These are phyloP conservation scores for Carcina quercana DNA, from an alignment of 2,888 invertebrate genomes.

Conservation along the genomic window DNA sequence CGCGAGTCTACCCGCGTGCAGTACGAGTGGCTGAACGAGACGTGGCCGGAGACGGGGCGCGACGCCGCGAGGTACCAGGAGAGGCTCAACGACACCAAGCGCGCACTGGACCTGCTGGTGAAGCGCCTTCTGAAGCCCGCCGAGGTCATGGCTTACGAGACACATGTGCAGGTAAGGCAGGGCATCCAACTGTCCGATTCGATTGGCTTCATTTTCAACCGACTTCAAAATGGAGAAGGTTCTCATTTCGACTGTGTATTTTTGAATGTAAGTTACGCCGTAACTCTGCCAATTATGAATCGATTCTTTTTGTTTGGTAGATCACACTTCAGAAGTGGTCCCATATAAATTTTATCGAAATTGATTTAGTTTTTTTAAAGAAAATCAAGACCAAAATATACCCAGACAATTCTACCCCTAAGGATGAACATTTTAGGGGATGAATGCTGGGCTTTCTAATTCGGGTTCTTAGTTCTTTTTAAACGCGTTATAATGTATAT, in stretches of 20 bases:
- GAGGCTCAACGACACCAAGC: conserved; percentile 80
- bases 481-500: no score
- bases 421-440: no score
- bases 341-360: no score
- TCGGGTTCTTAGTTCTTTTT: no score
- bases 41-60: conserved; percentile 68
- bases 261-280: no score
- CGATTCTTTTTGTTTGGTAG: no score
- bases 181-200: background rate
- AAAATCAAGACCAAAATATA: no score
- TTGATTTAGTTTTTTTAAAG: no score
- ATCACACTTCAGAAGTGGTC: no score
- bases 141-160: conserved; percentile 85
- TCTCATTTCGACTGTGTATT: background rate
- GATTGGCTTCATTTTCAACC: background rate
- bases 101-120: conserved; percentile 82
- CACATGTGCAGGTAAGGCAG: conserved; percentile 79
- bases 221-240: background rate
- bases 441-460: no score
- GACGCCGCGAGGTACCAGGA: conserved; percentile 41
- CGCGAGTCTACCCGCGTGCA: conserved; percentile 89
- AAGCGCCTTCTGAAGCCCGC: conserved; percentile 81
- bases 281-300: no score
- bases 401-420: no score
- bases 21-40: conserved; percentile 91